These are phyloP conservation scores for Campopleginae sp. DNA, from an alignment of 2,888 invertebrate species.

Conservation along the genomic window DNA sequence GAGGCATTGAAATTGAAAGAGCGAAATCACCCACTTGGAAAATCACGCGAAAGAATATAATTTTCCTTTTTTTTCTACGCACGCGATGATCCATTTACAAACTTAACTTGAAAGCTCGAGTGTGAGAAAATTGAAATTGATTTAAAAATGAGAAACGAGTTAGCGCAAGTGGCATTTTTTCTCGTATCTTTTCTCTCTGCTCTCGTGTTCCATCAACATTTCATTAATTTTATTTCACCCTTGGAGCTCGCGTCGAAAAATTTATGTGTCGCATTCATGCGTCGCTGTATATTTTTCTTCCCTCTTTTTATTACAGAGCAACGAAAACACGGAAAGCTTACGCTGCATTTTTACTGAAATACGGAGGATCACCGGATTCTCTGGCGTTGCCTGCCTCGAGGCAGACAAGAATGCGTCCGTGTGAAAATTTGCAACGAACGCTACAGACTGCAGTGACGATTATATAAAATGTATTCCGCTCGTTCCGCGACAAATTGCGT, in stretches of 20 bases:
- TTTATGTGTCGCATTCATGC: neutral
- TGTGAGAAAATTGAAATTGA: constrained; percentile 7
- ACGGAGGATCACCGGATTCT: neutral
- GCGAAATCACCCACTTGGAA: neutral
- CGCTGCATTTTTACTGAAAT: constrained; percentile 35
- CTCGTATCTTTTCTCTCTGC: neutral
- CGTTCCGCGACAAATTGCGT: neutral
- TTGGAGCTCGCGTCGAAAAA: neutral
- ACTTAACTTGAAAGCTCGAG: constrained; percentile 31
- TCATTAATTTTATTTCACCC: constrained; percentile 24
- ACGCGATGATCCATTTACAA: constrained; percentile 10
- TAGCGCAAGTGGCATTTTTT: neutral
- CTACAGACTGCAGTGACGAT: neutral
- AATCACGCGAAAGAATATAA: neutral
- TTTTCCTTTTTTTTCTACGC: constrained; percentile 22
- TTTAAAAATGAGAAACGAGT: constrained; percentile 19
- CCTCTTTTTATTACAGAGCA: constrained; percentile 9
- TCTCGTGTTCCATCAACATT: constrained; percentile 19
- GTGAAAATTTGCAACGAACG: neutral
- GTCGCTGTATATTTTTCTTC: neutral
- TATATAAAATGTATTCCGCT: neutral
- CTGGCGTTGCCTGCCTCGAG: neutral
- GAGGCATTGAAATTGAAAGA: constrained; percentile 13
- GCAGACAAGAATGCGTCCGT: constrained; percentile 22
- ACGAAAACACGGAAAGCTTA: neutral